phyloP scores from a whole-genome alignment of 2,113 vertebrate species.

The Leiothrix lutea region DNA sequence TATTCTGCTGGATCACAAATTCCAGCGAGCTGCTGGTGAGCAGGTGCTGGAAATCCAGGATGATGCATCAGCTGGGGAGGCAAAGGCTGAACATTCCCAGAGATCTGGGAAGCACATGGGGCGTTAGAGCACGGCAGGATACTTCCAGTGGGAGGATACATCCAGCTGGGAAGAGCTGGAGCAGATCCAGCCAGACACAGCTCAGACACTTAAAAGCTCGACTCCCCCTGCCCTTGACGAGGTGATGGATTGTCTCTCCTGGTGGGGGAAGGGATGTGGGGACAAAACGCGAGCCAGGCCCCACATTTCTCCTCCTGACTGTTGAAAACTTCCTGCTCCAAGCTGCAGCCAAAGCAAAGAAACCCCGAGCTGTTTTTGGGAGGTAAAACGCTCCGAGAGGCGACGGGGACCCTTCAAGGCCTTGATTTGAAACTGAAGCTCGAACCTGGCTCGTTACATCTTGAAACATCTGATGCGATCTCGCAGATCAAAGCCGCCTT shows the following conservation, averaged over 20 bases:
- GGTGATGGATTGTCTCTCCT: background rate
- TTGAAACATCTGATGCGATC: slow-evolving; percentile 46
- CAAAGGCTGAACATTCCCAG: background rate
- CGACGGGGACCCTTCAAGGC: background rate
- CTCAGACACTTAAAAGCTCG: background rate
- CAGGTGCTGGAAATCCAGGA: fast-evolving
- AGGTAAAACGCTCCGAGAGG: background rate
- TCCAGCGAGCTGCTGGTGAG: background rate
- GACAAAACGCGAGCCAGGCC: fast-evolving
- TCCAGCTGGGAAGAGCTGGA: background rate
- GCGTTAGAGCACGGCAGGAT: fast-evolving
- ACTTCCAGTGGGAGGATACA: background rate
- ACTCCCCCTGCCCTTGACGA: background rate
- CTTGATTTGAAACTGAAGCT: background rate
- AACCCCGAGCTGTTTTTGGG: background rate
- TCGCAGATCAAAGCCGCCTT: slow-evolving; percentile 51
- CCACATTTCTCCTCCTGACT: background rate
- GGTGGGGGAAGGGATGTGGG: background rate
- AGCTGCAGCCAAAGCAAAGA: background rate
- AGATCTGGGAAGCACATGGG: background rate
- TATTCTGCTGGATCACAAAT: background rate
- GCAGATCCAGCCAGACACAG: background rate
- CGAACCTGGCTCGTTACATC: slow-evolving; percentile 28
- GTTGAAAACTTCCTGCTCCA: background rate
- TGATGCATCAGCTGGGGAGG: fast-evolving